Conservation (phyloP, 2,888 invertebrate genomes). For the Allophyes oxyacanthae region DNA sequence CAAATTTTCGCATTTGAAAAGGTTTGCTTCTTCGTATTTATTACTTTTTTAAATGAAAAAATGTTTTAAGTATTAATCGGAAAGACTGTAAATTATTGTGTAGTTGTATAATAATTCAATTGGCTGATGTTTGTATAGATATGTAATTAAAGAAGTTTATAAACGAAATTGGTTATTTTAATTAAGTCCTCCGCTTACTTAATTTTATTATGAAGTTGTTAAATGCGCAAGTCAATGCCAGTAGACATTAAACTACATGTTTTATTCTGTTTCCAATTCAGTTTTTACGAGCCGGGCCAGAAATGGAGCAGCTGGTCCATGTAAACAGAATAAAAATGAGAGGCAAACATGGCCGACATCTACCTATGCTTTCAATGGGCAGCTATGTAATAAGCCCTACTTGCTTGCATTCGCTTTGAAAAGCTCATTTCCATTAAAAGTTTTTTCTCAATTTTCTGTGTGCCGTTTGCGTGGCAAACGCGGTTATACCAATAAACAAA, state of each 20-base stretch:
- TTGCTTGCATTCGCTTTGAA: conserved; percentile 66
- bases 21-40: conserved; percentile 86
- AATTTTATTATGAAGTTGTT: conserved; percentile 56
- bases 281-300: conserved; percentile 79
- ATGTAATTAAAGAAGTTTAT: conserved; percentile 87
- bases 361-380: conserved; percentile 66
- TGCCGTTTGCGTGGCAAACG: conserved; percentile 42
- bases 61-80: conserved; percentile 86
- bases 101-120: conserved; percentile 79
- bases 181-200: conserved; percentile 36
- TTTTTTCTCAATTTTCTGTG: conserved; percentile 63
- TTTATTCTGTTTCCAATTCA: conserved; percentile 80
- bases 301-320: conserved; percentile 78
- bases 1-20: conserved; percentile 87
- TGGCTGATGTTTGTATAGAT: conserved; percentile 87
- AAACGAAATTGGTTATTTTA: conserved; percentile 69
- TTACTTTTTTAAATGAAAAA: conserved; percentile 78
- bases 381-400: conserved; percentile 65
- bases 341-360: conserved; percentile 68
- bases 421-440: conserved; percentile 65
- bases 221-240: conserved; percentile 61
- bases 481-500: conserved; percentile 38
- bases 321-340: conserved; percentile 84
- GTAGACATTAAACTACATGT: conserved; percentile 71
- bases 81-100: conserved; percentile 89